Percentiles rank a stretch among this genome's conserved stretches.
Evolutionary conservation across 2,113 vertebrate species (phyloP).

Genomic region (Ophthalmolycus amberensis): DNA sequence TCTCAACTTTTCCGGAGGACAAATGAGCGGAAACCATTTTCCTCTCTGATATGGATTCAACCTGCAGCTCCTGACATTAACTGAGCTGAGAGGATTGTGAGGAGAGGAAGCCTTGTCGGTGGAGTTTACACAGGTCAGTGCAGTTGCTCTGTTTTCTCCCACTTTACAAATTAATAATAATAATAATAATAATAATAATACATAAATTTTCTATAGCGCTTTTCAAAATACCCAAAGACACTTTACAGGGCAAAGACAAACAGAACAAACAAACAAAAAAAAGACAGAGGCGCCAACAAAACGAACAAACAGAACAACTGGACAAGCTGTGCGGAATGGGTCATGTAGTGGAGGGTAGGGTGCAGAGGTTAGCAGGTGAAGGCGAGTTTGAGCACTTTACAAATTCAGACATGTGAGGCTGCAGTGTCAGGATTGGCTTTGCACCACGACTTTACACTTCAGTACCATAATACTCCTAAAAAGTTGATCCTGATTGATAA

Average conservation of each 20-base stretch:
- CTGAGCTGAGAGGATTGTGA: constrained; percentile 20
- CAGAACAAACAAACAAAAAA: too few species aligned
- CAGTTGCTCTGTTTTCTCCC: neutral
- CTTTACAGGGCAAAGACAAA: too few species aligned
- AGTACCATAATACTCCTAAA: neutral
- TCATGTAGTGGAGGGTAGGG: too few species aligned
- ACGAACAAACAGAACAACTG: too few species aligned
- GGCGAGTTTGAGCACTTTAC: neutral
- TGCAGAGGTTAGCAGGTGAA: too few species aligned
- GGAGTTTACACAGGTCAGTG: constrained; percentile 36
- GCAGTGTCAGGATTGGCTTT: neutral
- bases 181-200: too few species aligned
- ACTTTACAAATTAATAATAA: neutral
- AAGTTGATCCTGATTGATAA: neutral
- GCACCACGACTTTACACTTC: neutral
- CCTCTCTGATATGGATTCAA: constrained; percentile 36
- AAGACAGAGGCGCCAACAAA: too few species aligned
- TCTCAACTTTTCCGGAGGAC: neutral
- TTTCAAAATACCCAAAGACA: too few species aligned
- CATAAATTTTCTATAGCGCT: too few species aligned
- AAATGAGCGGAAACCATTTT: constrained; percentile 4
- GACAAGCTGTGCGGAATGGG: too few species aligned
- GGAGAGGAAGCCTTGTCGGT: neutral
- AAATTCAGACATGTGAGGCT: neutral
- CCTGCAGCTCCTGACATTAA: constrained; percentile 28